Evolutionary conservation across 2,797 vertebrate species (phyloP), one percentile per base, ranked within the genome.

Genomic region (Dermochelys coriacea): DNA sequence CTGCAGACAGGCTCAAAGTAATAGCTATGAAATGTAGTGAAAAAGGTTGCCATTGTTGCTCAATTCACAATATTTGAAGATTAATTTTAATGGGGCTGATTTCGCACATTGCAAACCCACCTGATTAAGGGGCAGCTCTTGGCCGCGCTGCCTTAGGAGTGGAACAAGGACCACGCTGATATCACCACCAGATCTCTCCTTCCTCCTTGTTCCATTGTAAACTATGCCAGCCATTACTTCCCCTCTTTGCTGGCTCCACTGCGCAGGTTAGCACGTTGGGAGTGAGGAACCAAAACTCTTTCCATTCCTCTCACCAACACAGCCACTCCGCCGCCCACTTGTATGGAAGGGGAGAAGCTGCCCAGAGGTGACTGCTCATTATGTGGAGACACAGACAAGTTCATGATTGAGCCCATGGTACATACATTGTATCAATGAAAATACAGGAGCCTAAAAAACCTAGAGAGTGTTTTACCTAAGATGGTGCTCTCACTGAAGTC

Each of bases 1-100:
- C 84, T 88, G 41, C 82, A 89, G 92, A 77, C 79, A 90, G 47
- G 61, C 82, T 92, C 84, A 47, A 86, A 90, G 86, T 83, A 83
- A 85, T 49, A 92, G 77, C 71, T 94, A 79, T 52, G 57, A 81
- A 51, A 45, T 12, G 85, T 27, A n/a, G 59, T 2, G 0, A 45
- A 1, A 25, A 25, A 80, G 87, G 21, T 3, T 9, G 31, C 15
- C 79, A 8, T 77, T 93, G 74, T 47, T 81, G 41, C 50, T 81
- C 85, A 92, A 87, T 29, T 47, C 1, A 1, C 37, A 88, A 27
- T 87, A 34, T 64, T 95, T 95, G 55, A 59, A 77, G 23, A 77
- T 55, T 54, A 34, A 84, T 52, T 49, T 47, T 37, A n/a, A 41
- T 21, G 64, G 64, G 19, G 10, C 19, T 21, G n/a, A 18, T 10